These are phyloP conservation scores for Stramonita haemastoma DNA, from an alignment of 2,888 invertebrate genomes.

Conservation along the genomic window DNA sequence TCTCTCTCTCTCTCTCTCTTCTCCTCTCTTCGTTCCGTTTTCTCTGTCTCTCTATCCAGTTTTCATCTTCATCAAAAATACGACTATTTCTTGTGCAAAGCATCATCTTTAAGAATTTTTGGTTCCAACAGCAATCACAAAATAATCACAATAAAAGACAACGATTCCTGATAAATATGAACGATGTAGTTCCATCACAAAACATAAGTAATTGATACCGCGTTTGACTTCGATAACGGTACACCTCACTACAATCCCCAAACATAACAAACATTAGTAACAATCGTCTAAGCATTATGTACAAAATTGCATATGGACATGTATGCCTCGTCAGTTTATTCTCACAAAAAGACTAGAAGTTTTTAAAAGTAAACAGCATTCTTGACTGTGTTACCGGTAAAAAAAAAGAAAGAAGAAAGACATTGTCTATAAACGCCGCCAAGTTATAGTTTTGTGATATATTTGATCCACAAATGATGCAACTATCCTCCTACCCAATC, in stretches of 20 bases:
- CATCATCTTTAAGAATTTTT: background rate
- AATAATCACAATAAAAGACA: background rate
- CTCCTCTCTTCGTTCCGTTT: too few relatives aligned
- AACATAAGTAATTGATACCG: background rate
- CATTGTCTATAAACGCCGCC: background rate
- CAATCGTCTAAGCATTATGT: background rate
- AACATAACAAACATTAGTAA: background rate
- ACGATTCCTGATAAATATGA: background rate
- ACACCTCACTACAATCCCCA: too few relatives aligned
- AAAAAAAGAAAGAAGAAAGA: background rate
- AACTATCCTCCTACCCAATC: background rate
- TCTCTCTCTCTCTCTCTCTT: too few relatives aligned
- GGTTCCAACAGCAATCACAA: background rate
- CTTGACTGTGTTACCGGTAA: background rate
- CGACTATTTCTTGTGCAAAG: background rate
- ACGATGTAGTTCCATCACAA: background rate
- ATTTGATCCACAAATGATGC: background rate
- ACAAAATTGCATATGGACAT: background rate
- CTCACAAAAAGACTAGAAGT: background rate
- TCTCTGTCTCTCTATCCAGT: too few relatives aligned
- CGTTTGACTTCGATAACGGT: too few relatives aligned
- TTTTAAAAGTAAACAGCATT: too few relatives aligned
- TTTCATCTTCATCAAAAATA: too few relatives aligned
- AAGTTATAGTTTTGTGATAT: background rate
- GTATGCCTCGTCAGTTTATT: background rate